Evolutionary conservation across 2,113 vertebrate species (phyloP).

Genomic region (Vidua macroura): DNA sequence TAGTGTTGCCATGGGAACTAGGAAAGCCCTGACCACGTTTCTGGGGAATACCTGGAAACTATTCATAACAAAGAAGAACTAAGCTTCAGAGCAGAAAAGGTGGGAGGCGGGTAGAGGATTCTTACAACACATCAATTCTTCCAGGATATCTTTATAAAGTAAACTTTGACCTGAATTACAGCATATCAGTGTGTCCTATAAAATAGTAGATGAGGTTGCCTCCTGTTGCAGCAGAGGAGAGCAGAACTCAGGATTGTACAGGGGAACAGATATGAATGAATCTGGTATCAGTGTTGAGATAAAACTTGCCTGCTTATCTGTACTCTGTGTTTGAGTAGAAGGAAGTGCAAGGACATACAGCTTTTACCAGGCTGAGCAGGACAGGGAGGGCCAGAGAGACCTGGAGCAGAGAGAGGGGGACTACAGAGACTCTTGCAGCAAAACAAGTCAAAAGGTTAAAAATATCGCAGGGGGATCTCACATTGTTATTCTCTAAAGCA

Average conservation of each 20-base stretch:
- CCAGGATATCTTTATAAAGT: background rate
- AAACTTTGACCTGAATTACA: constrained; percentile 30
- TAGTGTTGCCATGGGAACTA: no score
- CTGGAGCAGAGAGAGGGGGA: background rate
- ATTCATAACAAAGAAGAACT: no score
- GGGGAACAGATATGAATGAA: background rate
- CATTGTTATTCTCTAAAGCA: background rate
- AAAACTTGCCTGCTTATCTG: background rate
- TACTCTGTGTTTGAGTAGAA: background rate
- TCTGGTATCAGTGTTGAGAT: background rate
- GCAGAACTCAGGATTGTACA: background rate
- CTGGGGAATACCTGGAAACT: no score
- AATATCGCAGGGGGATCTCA: background rate
- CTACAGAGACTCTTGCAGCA: background rate
- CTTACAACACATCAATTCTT: background rate
- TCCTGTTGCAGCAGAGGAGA: background rate
- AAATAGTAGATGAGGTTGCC: background rate
- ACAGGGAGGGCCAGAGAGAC: background rate
- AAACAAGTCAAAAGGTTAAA: background rate
- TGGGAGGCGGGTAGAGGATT: background rate
- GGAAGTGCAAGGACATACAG: background rate
- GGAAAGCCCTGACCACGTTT: no score
- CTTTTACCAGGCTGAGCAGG: background rate
- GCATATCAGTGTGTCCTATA: background rate
- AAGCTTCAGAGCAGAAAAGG: background rate